phyloP scores from a whole-genome alignment of 2,888 invertebrate genomes.

The Mesorhabditis spiculigera region DNA sequence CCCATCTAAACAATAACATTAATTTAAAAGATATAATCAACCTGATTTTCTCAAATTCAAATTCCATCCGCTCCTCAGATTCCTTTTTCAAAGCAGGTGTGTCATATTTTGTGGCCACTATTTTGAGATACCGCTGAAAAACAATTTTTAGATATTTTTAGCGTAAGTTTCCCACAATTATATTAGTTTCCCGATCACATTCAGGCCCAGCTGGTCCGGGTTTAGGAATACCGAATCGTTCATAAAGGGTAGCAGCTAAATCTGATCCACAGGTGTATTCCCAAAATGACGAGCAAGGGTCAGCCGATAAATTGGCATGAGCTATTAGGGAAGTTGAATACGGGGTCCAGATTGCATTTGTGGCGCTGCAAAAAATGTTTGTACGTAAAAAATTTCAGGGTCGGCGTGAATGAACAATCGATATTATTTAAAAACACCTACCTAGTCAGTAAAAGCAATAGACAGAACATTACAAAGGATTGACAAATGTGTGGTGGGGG shows the following conservation, averaged over 20 bases:
- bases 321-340: no score
- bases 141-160: not conserved
- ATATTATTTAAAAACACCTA: no score
- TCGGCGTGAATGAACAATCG: no score
- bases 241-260: not conserved
- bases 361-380: no score
- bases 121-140: not conserved
- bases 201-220: not conserved
- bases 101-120: not conserved
- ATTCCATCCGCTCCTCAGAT: conserved; percentile 1
- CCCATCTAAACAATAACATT: not conserved
- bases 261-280: no score
- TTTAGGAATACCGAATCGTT: not conserved
- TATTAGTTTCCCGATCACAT: not conserved
- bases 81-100: not conserved
- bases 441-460: no score
- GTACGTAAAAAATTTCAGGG: no score
- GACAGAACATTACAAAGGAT: no score
- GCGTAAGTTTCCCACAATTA: not conserved
- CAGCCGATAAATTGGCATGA: no score
- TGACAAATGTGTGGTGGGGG: no score
- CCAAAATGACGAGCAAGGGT: no score
- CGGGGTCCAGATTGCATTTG: no score
- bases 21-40: not conserved
- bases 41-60: conserved; percentile 5